These are phyloP conservation scores for Tenualosa ilisha DNA, from an alignment of 2,797 vertebrate genomes.

Conservation along the genomic window DNA sequence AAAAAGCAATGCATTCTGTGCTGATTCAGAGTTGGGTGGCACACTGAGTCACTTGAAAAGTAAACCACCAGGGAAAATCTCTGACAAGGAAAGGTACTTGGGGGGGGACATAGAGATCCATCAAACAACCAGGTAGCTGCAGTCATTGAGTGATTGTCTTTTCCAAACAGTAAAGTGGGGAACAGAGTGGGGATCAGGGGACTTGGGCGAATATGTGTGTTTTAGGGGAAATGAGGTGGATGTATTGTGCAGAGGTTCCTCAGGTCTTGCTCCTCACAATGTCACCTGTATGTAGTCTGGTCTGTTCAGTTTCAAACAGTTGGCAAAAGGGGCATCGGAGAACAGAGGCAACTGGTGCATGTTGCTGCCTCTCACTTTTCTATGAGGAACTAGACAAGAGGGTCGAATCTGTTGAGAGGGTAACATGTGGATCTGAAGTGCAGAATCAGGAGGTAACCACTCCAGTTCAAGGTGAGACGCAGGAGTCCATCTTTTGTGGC, in stretches of 20 bases:
- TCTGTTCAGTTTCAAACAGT: neutral
- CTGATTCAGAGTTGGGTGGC: slow-evolving; percentile 40
- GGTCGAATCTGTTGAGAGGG: neutral
- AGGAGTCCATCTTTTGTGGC: slow-evolving; percentile 14
- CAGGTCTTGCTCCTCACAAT: neutral
- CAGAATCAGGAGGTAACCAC: slow-evolving; percentile 4
- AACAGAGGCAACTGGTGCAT: neutral
- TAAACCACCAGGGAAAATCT: neutral
- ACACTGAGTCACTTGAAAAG: slow-evolving; percentile 14
- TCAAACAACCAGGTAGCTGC: slow-evolving; percentile 26
- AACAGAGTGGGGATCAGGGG: neutral
- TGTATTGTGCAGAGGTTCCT: slow-evolving; percentile 6
- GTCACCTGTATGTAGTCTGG: neutral
- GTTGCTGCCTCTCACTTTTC: neutral
- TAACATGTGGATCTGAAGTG: slow-evolving; percentile 23
- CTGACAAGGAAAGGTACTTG: neutral
- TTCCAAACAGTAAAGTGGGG: slow-evolving; percentile 27
- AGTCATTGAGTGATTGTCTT: slow-evolving; percentile 52
- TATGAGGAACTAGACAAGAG: neutral
- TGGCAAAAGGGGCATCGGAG: neutral
- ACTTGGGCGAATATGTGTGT: neutral
- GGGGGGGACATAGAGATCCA: neutral
- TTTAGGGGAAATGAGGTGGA: neutral
- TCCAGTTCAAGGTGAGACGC: neutral
- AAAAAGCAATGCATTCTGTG: slow-evolving; percentile 37